Evolutionary conservation across 2,888 invertebrate species (phyloP), one percentile per base, ranked within the genome.

Genomic region (Arge pagana): DNA sequence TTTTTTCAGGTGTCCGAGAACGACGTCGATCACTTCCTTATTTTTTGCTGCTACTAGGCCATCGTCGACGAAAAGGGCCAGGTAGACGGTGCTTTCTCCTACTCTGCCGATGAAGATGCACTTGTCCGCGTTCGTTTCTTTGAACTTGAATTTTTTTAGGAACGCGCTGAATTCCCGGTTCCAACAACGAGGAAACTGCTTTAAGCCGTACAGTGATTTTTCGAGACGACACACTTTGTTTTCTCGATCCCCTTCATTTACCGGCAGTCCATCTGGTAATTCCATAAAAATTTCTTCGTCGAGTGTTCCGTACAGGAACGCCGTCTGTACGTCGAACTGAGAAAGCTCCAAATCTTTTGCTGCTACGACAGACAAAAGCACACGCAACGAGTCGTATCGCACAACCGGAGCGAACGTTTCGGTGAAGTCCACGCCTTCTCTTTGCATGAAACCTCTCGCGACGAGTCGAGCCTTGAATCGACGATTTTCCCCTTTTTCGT

Each of bases 11-110:
- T 16, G 19, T 36, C 19, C 6, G 15, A 36, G 18, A 36, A 36
- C 53, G 5, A 26, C 6, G 11, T 48, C 28, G 4, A 53, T 15
- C 10, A 40, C 11, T 10, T 19, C 52, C 4, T 24, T 35, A n/a
- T 33, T 18, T 26, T 56, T 45, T 5, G 50, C 48, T 5, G 40
- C 52, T 1, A 56, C 40, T 15, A 54, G n/a, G 7, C 50, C 56
- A 16, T 54, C 54, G 13, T 54, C 54, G 1, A 56, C 50, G 8
- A 26, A 54, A 11, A 56, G 11, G n/a, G 56, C 54, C 3, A 50
- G 24, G 24, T 45, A 52, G 16, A 56, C 52, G 2, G n/a, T 21
- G 4, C 51, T 28, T 4, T 28, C 21, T 1, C 35, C 35, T 11
- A 56, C 41, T 4, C 31, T 33, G 10, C 52, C 45, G 10, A 56